Evolutionary conservation across 2,797 vertebrate genomes (phyloP), one percentile per base, ranked within the genome.

Genomic region (Acipenser oxyrinchus): DNA sequence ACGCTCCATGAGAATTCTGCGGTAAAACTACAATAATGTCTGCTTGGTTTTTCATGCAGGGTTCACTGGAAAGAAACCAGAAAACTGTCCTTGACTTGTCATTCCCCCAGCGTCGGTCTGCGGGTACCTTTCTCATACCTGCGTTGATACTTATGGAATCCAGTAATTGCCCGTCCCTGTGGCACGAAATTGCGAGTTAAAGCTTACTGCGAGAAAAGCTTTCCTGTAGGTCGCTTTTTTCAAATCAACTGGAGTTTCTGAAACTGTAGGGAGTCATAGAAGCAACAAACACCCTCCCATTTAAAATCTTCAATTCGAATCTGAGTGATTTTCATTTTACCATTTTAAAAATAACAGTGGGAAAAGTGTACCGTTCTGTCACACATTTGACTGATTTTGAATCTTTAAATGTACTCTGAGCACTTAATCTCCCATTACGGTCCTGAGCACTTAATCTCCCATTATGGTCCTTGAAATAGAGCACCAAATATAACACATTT

Each of bases 141-240:
- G n/a, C 37, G 60, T 59, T 70, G 61, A 11, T 15, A 52, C 69
- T 63, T 57, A 65, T 57, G 64, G 66, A 70, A 64, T 66, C 53
- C 52, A 68, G 66, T 66, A 52, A 75, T 73, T 71, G 68, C 70
- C 66, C 63, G 48, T 67, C 51, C 71, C 71, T 75, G 72, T 71
- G 60, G 66, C 58, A 59, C 13, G 67, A 73, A 73, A 73, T 73
- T 70, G 53, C 60, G 53, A 63, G 57, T 66, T 70, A 57, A 49
- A 66, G 69, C 23, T 37, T 3, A 37, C 4, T 3, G 23, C 2
- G 23, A 37, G 23, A 37, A 37, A 37, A 37, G 23, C 4, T 37
- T 37, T 3, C 23, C 23, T 37, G 23, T 37, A 37, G 23, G 23
- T 18, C 48, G 18, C 51, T 10, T 55, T 57, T 65, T 37, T 57